Percentiles rank a stretch among this genome's conserved stretches.
These are phyloP conservation scores for Napeogenes sylphis DNA, from an alignment of 2,888 invertebrate species.

Conservation along the genomic window DNA sequence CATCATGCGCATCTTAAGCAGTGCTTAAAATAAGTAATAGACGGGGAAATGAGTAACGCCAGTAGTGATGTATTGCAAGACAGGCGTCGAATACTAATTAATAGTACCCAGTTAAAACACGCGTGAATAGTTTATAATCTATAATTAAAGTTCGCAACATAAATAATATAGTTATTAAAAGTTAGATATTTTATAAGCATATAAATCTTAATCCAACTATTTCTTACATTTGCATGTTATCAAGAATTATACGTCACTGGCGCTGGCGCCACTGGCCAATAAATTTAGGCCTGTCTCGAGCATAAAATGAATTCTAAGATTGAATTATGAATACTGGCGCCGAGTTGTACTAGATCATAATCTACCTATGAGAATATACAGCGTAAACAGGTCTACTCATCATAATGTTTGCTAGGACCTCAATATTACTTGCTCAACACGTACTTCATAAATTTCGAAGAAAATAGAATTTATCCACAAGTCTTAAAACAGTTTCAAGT, in stretches of 20 bases:
- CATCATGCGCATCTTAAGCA: conserved; percentile 38
- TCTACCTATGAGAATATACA: conserved; percentile 54
- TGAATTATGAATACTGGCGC: conserved; percentile 68
- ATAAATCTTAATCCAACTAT: conserved; percentile 1
- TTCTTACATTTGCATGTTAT: conserved; percentile 34
- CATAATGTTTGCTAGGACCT: conserved; percentile 45
- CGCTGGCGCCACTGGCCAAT: conserved; percentile 71
- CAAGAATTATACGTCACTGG: conserved; percentile 56
- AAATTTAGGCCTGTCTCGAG: conserved; percentile 73
- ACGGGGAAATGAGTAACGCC: conserved; percentile 11
- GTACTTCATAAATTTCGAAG: neutral
- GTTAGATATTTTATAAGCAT: neutral
- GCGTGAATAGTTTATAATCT: neutral
- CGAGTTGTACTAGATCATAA: conserved; percentile 63
- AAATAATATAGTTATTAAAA: neutral
- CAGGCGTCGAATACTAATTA: neutral
- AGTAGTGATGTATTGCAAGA: conserved; percentile 33
- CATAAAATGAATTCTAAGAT: conserved; percentile 70
- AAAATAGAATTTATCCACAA: neutral
- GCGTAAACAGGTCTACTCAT: conserved; percentile 61
- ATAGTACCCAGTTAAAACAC: neutral
- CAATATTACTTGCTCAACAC: conserved; percentile 44
- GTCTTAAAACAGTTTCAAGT: no score
- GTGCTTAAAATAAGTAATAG: conserved; percentile 17
- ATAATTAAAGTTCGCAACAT: neutral